These are phyloP conservation scores for Cercocebus atys DNA, from an alignment of 2,113 vertebrate species.

Conservation along the genomic window DNA sequence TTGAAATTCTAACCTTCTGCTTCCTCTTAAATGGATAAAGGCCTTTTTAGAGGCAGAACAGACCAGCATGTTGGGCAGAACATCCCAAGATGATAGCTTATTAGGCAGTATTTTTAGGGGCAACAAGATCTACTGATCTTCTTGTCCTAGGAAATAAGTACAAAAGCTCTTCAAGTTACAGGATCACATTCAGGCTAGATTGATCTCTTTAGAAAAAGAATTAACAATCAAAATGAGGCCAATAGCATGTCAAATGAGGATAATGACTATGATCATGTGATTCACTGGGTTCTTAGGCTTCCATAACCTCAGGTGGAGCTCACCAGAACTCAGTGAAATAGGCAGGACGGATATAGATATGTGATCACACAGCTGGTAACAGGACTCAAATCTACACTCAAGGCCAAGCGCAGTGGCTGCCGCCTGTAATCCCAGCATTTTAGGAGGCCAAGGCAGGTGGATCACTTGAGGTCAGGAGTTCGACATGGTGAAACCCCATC, in stretches of 20 bases:
- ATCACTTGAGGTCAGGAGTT: too few species aligned
- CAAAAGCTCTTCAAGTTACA: not conserved
- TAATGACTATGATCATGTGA: not conserved
- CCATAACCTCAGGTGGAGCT: not conserved
- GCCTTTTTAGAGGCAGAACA: not conserved
- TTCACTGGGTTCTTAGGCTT: not conserved
- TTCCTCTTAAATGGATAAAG: slow-evolving; percentile 12
- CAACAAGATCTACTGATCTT: not conserved
- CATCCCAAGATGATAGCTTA: not conserved
- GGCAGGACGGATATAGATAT: not conserved
- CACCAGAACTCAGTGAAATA: not conserved
- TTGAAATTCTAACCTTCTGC: slow-evolving; percentile 42
- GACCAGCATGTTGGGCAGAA: not conserved
- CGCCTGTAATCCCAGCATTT: too few species aligned
- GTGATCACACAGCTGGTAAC: not conserved
- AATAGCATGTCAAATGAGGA: not conserved
- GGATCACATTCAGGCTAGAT: not conserved
- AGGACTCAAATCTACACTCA: not conserved
- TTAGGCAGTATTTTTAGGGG: not conserved
- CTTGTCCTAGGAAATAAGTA: not conserved
- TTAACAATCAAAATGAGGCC: not conserved
- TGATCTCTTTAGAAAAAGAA: not conserved
- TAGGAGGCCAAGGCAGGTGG: too few species aligned
- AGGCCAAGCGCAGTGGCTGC: not conserved
- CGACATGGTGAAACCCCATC: too few species aligned